phyloP scores from a whole-genome alignment of 2,888 invertebrate genomes.

The Myopa testacea region DNA sequence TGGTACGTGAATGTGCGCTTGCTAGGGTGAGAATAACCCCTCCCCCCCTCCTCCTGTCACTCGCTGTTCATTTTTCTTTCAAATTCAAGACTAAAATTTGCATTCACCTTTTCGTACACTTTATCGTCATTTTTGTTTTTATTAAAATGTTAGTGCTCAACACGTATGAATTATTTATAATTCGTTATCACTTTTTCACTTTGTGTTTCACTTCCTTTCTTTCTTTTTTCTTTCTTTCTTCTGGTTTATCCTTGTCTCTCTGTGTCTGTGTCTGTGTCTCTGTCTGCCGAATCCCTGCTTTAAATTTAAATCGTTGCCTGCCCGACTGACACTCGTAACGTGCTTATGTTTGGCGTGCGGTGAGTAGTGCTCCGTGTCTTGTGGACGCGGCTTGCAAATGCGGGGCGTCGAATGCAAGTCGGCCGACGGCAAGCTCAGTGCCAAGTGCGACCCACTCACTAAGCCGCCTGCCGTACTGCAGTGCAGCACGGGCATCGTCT shows the following conservation, averaged over 20 bases:
- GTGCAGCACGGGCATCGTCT: slow-evolving; percentile 81
- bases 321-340: slow-evolving; percentile 4
- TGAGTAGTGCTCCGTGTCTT: slow-evolving; percentile 89
- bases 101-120: slow-evolving; percentile 51
- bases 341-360: slow-evolving; percentile 31
- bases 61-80: slow-evolving; percentile 37
- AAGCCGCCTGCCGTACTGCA: slow-evolving; percentile 79
- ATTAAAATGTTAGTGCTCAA: slow-evolving; percentile 53
- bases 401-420: slow-evolving; percentile 85
- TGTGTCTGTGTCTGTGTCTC: slow-evolving; percentile 20
- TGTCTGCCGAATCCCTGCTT: not conserved
- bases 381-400: slow-evolving; percentile 87
- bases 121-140: slow-evolving; percentile 34
- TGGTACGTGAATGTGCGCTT: too few relatives aligned
- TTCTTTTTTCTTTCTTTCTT: slow-evolving; percentile 21
- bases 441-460: slow-evolving; percentile 76
- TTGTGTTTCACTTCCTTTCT: slow-evolving; percentile 22
- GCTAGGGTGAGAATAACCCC: not conserved
- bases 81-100: slow-evolving; percentile 43
- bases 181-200: slow-evolving; percentile 44
- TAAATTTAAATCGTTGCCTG: slow-evolving; percentile 29
- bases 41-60: slow-evolving; percentile 10
- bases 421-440: slow-evolving; percentile 70
- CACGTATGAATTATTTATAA: slow-evolving; percentile 60
- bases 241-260: slow-evolving; percentile 19